Evolutionary conservation across 2,888 invertebrate genomes (phyloP).

Genomic region (Plutella xylostella): DNA sequence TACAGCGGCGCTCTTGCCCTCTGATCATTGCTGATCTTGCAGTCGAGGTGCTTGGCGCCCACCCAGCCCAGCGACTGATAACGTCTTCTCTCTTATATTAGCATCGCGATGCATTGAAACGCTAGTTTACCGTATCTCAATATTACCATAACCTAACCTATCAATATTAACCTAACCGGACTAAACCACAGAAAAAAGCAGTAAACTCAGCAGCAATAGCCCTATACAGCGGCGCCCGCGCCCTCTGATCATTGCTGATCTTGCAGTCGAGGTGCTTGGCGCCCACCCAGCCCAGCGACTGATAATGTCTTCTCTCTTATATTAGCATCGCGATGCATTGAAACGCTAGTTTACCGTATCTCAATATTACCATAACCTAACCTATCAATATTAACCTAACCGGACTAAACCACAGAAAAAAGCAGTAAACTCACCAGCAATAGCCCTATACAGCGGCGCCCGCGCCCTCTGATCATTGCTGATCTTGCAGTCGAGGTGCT

Average conservation of each 20-base stretch:
- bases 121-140: no score
- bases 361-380: no score
- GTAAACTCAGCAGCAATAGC: constrained; percentile 83
- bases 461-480: constrained; percentile 87
- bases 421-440: constrained; percentile 75
- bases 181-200: not conserved
- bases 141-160: no score
- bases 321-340: no score
- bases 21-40: no score
- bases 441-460: constrained; percentile 91
- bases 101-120: no score
- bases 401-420: not conserved
- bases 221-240: constrained; percentile 89
- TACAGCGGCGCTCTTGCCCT: no score
- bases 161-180: no score
- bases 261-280: constrained; percentile 94
- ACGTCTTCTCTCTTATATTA: no score
- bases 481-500: constrained; percentile 92
- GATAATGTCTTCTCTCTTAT: constrained; percentile 29
- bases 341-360: no score
- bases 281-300: constrained; percentile 96
- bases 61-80: constrained; percentile 92
- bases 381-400: no score
- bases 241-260: constrained; percentile 81
- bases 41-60: constrained; percentile 78